phyloP scores from a whole-genome alignment of 2,888 invertebrate genomes.

The Chrysolina oricalcia region DNA sequence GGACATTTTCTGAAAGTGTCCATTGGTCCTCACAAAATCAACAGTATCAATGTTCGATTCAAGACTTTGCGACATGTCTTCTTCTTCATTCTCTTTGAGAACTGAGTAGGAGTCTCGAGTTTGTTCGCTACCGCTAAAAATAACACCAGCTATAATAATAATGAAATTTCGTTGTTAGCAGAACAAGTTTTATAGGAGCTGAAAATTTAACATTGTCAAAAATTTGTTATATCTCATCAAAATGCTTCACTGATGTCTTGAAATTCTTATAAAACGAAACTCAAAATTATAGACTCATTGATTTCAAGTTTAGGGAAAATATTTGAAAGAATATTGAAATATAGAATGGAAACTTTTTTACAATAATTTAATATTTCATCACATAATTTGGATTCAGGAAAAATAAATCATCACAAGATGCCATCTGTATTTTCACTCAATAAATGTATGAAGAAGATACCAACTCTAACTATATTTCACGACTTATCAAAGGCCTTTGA shows the following conservation, averaged over 20 bases:
- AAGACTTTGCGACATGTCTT: slow-evolving; percentile 86
- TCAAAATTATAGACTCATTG: neutral
- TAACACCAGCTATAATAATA: neutral
- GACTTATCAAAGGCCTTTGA: no score
- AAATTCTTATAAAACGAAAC: neutral
- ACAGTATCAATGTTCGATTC: slow-evolving; percentile 75
- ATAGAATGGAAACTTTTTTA: no score
- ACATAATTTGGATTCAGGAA: no score
- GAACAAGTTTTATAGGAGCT: neutral
- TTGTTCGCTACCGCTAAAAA: slow-evolving; percentile 64
- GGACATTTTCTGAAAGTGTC: slow-evolving; percentile 70
- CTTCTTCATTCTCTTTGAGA: slow-evolving; percentile 82
- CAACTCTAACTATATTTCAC: no score
- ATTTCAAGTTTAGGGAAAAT: no score
- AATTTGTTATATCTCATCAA: neutral
- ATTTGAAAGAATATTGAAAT: no score
- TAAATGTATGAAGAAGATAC: no score
- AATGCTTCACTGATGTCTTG: neutral
- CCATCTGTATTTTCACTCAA: no score
- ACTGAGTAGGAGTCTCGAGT: slow-evolving; percentile 58
- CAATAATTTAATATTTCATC: no score
- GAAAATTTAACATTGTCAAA: neutral
- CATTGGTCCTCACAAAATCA: slow-evolving; percentile 69
- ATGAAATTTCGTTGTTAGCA: neutral
- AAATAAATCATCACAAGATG: no score